Evolutionary conservation across 2,797 vertebrate species (phyloP).

Genomic region (Xenentodon cancila): DNA sequence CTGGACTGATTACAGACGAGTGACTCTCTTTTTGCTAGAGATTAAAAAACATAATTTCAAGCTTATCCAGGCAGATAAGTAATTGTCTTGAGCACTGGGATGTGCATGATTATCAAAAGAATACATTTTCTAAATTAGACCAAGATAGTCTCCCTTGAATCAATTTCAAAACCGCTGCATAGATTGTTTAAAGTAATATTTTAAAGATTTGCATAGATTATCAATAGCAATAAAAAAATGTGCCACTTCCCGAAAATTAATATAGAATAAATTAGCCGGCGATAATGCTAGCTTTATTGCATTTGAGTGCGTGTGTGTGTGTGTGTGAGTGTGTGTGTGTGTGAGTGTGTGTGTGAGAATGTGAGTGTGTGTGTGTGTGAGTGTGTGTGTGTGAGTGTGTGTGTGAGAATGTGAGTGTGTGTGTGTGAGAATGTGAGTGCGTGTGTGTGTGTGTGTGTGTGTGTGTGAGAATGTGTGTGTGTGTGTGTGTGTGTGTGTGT

Average conservation of each 20-base stretch:
- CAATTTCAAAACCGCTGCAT: slow-evolving; percentile 69
- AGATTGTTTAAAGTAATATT: slow-evolving; percentile 74
- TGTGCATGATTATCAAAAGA: slow-evolving; percentile 76
- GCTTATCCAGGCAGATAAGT: slow-evolving; percentile 78
- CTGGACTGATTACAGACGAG: slow-evolving; percentile 63
- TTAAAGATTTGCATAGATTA: slow-evolving; percentile 82
- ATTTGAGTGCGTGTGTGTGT: slow-evolving; percentile 26
- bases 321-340: slow-evolving; percentile 27
- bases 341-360: slow-evolving; percentile 21
- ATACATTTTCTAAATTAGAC: slow-evolving; percentile 79
- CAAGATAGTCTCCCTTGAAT: slow-evolving; percentile 65
- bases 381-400: too few species aligned
- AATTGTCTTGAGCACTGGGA: slow-evolving; percentile 76
- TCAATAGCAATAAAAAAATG: slow-evolving; percentile 68
- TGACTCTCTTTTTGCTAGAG: slow-evolving; percentile 54
- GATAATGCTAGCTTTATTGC: slow-evolving; percentile 71
- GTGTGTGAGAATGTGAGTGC: too few species aligned
- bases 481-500: too few species aligned
- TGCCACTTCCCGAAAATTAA: slow-evolving; percentile 78
- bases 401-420: too few species aligned
- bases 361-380: too few species aligned
- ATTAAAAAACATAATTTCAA: slow-evolving; percentile 79
- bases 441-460: too few species aligned
- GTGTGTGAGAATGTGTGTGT: too few species aligned
- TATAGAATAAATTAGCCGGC: slow-evolving; percentile 73